Evolutionary conservation across 2,888 invertebrate species (phyloP), one percentile per base, ranked within the genome.

Genomic region (Fissipunctia ypsillon): DNA sequence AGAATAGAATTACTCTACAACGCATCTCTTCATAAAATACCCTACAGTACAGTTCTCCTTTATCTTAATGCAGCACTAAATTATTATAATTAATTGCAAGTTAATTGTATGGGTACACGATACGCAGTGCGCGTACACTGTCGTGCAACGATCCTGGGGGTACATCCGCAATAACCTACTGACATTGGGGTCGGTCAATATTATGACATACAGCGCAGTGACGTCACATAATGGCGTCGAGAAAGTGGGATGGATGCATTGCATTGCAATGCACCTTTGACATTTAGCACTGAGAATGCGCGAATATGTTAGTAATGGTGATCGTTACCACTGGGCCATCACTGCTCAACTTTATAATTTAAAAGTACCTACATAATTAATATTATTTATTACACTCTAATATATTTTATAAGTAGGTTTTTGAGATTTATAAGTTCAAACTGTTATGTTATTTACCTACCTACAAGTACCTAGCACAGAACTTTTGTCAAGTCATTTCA

Each of bases 121-220:
- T 83, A 60, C 52, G 66, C 54, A 50, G 52, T 56, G 48, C 35
- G n/a, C 61, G 74, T 67, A 48, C 65, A 69, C 63, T 74, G 72
- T 63, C 67, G 80, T 59, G 70, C 80, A 86, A 72, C 83, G 76
- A 76, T 80, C 85, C 69, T 81, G 85, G 87, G 87, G 82, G 78
- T 85, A 77, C 38, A n/a, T 12, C 54, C 38, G 3, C n/a, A 87
- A 86, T 86, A 86, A 85, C 86, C 86, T 78, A 69, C 67, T 72
- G 78, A 71, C 76, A 81, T 67, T 68, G 67, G 75, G 88, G 85
- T 88, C 89, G 84, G 88, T 84, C 87, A 85, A 83, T 80, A 83
- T 80, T 86, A 85, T 83, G 81, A 84, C 81, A 84, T 81, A 66
- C 7, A 38, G 56, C 68, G 35, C 2, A 28, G 31, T 77, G 79